Base-by-base conservation (phyloP, 2,797 vertebrate species). In the Myotis findleyi region DNA sequence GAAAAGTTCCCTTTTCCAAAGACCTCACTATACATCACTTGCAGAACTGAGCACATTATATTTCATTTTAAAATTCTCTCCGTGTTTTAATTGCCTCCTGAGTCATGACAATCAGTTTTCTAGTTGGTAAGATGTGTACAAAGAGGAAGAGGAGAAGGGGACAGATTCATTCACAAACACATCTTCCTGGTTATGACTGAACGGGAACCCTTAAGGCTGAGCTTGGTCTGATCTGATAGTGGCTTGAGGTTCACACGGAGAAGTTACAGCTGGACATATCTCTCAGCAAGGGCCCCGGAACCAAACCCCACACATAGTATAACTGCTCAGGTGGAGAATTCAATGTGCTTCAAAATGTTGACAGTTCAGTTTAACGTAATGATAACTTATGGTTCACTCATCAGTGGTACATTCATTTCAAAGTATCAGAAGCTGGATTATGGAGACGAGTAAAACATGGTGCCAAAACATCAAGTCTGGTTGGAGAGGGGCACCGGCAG, bases 1-100 rank as follows among this genome's bases (percentile, higher is more conserved):
- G 36, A 75, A 71, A 92, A 53, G 17, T 21, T 66, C 30, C 38
- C 55, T 59, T 25, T 97, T 84, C 7, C 83, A 80, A 95, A 38
- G 62, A 38, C 68, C 33, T 57, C 25, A 49, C 16, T 73, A 64
- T 12, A 62, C 5, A 75, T 85, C 49, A 41, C 13, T n/a, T 62
- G 69, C 23, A 72, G 49, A 51, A 73, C 9, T 44, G 44, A 55
- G 73, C 12, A 75, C 12, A 71, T 73, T 76, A 68, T 73, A 47
- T 82, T 95, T 72, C 6, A 91, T n/a, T 59, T 62, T 59, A 83
- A 76, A 85, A 71, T 94, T 73, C 68, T n/a, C 88, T 68, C 30
- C 33, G 9, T 75, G 64, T 84, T 80, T n/a, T 14, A 33, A 38
- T 55, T 49, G 25, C 27, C 86, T 89, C 47, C 68, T 89, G 25